Evolutionary conservation across 2,888 invertebrate species (phyloP), one percentile per base, ranked within the genome.

Genomic region (Drosophila affinis): DNA sequence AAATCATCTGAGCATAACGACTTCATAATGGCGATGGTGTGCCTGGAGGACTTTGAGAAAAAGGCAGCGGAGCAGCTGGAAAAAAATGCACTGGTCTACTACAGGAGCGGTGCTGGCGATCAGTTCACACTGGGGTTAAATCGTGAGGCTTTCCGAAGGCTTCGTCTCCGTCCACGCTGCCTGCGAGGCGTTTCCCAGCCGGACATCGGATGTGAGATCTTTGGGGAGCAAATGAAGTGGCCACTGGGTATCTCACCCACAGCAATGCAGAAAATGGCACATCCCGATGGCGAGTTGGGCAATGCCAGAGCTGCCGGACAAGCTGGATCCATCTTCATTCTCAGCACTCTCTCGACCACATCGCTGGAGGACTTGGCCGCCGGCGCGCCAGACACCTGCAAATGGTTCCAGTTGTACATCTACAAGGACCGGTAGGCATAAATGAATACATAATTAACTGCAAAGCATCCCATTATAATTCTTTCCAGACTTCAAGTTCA

Each of bases 351-450:
- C 71, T 93, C 97, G 0, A 98, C 97, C 0, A 95, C 95, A 78
- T 97, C 97, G 47, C 94, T 98, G 59, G 98, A 98, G 92, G 97
- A 98, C 90, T 95, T 98, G 1, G 96, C 97, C 0, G 90, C 93
- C 68, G 95, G 95, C 1, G 96, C 96, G 1, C 97, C 97, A 0
- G 91, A 94, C 14, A 95, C 95, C 0, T 93, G 94, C 18, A 97
- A 96, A 90, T 98, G 98, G 97, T 97, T 98, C 90, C 98, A 99
- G 92, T 93, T 98, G 0, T 98, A 98, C 90, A 95, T 98, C 77
- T 98, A 97, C 91, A 96, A 94, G 72, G 96, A 98, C 91, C 94
- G 96, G 96, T 95, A 34, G 53, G 39, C 14, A n/a, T n/a, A n/a
- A n/a, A n/a, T n/a, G n/a, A n/a, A n/a, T n/a, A n/a, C n/a, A n/a